Evolutionary conservation across 2,888 invertebrate species (phyloP).

Genomic region (Drosophila kambysellisi): DNA sequence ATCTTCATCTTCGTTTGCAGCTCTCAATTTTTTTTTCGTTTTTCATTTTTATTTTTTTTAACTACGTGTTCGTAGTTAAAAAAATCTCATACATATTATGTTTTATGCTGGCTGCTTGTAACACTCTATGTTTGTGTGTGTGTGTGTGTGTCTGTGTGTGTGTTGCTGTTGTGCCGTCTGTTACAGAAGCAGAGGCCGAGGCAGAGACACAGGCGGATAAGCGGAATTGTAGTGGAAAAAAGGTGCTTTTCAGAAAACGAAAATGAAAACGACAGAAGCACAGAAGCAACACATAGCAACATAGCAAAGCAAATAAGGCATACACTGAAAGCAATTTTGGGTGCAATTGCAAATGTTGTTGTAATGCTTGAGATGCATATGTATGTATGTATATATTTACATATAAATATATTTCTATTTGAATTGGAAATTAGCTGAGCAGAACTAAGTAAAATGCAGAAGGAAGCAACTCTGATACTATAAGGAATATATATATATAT

Average conservation of each 20-base stretch:
- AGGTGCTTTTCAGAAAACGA: conserved; percentile 60
- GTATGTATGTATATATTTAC: too few species aligned
- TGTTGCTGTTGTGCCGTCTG: conserved; percentile 40
- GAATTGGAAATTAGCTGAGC: neutral
- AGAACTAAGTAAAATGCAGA: neutral
- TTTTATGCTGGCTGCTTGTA: conserved; percentile 60
- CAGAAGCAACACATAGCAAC: conserved; percentile 36
- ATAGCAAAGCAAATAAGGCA: conserved; percentile 18
- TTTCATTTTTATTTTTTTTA: conserved; percentile 68
- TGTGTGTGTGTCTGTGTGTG: conserved; percentile 14
- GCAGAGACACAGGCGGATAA: conserved; percentile 48
- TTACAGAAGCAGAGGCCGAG: conserved; percentile 5
- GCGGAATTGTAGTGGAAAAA: conserved; percentile 67
- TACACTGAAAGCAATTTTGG: conserved; percentile 29
- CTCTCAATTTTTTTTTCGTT: conserved; percentile 63
- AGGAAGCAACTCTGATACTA: neutral
- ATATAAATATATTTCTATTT: neutral
- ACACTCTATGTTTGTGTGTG: conserved; percentile 8
- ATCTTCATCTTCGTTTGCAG: conserved; percentile 64
- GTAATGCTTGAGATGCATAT: too few species aligned
- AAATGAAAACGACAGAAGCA: conserved; percentile 36
- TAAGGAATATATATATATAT: neutral
- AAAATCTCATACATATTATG: conserved; percentile 66
- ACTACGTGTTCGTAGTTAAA: conserved; percentile 78
- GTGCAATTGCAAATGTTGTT: too few species aligned